Evolutionary conservation across 2,797 vertebrate species (phyloP).

Genomic region (Picus viridis): DNA sequence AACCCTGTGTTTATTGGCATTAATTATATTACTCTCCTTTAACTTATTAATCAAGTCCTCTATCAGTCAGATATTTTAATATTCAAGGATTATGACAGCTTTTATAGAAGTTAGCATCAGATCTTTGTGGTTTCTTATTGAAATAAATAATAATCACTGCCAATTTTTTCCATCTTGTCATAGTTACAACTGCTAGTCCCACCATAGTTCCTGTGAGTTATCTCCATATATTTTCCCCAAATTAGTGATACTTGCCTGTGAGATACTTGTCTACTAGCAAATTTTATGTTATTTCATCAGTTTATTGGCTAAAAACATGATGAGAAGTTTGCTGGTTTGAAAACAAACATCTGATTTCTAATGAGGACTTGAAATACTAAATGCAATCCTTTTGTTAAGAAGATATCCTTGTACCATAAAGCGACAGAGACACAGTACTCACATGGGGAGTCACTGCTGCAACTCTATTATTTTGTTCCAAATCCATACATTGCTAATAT

Average conservation of each 20-base stretch:
- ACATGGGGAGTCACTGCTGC: neutral
- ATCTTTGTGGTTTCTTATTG: neutral
- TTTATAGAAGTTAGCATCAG: neutral
- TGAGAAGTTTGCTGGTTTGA: neutral
- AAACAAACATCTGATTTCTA: neutral
- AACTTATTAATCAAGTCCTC: slow-evolving; percentile 23
- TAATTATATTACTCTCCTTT: neutral
- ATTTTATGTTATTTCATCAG: neutral
- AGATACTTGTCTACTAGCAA: neutral
- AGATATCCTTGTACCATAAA: neutral
- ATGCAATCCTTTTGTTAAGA: neutral
- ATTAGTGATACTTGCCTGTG: neutral
- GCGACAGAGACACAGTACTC: neutral
- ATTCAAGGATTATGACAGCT: neutral
- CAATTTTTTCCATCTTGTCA: neutral
- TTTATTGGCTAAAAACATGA: neutral
- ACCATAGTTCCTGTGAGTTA: neutral
- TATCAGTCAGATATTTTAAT: neutral
- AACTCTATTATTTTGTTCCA: neutral
- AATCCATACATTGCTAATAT: neutral
- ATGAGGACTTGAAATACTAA: neutral
- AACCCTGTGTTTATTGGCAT: neutral
- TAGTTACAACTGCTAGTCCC: neutral
- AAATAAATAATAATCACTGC: neutral
- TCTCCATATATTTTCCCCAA: neutral